These are phyloP conservation scores for Plecturocebus donacophilus DNA, from an alignment of 2,113 vertebrate genomes.

Conservation along the genomic window DNA sequence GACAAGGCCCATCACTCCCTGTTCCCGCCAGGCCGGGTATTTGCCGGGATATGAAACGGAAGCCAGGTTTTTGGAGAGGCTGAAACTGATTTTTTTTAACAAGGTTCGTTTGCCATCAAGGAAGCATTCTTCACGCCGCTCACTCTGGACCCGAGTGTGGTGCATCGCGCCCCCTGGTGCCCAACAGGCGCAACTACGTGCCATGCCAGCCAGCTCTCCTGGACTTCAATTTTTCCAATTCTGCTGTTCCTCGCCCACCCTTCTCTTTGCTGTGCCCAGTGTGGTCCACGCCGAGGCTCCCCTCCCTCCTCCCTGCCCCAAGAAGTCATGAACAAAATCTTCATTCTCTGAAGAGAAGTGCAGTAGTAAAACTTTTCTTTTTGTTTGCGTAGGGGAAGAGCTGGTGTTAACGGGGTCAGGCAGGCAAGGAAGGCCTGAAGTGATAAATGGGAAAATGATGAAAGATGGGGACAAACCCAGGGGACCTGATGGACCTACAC, in stretches of 20 bases:
- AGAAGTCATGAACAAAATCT: neutral
- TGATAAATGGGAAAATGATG: neutral
- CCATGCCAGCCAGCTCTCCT: fast-evolving
- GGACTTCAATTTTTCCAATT: neutral
- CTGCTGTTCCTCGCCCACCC: fast-evolving
- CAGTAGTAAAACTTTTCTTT: neutral
- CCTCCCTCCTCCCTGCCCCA: neutral
- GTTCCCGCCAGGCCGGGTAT: neutral
- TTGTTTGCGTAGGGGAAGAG: neutral
- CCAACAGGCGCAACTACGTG: neutral
- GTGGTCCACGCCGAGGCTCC: neutral
- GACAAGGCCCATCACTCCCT: neutral
- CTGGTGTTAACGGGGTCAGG: neutral
- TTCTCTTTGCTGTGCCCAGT: neutral
- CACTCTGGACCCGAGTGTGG: neutral
- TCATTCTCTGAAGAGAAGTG: neutral
- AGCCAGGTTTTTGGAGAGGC: neutral
- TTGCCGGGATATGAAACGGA: neutral
- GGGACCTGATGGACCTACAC: no score
- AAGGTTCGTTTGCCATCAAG: fast-evolving
- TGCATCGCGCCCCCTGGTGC: slow-evolving; percentile 13
- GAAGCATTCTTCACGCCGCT: neutral
- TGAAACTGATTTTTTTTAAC: neutral
- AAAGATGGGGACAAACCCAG: neutral
- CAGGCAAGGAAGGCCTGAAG: neutral